phyloP scores from a whole-genome alignment of 2,113 vertebrate genomes.

The Atrichornis clamosus region DNA sequence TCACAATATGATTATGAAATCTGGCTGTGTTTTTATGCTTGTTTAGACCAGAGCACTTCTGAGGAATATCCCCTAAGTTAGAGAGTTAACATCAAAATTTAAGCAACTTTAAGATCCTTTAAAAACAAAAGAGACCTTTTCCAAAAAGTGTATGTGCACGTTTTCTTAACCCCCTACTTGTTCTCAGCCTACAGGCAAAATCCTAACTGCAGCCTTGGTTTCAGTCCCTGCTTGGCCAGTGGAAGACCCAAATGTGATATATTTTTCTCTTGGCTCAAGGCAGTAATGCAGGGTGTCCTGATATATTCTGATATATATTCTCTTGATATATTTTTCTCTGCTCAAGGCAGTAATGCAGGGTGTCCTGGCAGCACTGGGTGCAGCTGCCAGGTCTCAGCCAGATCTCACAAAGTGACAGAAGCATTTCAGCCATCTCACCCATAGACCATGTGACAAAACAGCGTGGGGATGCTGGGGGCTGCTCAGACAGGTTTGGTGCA shows the following conservation, averaged over 20 bases:
- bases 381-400: neutral
- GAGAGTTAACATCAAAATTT: neutral
- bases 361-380: neutral
- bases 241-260: neutral
- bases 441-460: neutral
- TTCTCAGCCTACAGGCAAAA: neutral
- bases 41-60: neutral
- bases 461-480: fast-evolving
- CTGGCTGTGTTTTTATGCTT: neutral
- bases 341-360: neutral
- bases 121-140: neutral
- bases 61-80: neutral
- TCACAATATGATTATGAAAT: neutral
- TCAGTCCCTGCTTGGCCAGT: neutral
- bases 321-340: neutral
- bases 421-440: neutral
- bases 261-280: neutral
- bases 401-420: neutral
- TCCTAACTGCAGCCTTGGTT: neutral
- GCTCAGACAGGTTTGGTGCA: neutral
- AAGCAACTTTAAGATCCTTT: neutral
- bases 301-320: no score
- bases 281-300: neutral
- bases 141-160: neutral
- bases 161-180: neutral